phyloP scores from a whole-genome alignment of 1,140 invertebrate species.

The Nasonia vitripennis region DNA sequence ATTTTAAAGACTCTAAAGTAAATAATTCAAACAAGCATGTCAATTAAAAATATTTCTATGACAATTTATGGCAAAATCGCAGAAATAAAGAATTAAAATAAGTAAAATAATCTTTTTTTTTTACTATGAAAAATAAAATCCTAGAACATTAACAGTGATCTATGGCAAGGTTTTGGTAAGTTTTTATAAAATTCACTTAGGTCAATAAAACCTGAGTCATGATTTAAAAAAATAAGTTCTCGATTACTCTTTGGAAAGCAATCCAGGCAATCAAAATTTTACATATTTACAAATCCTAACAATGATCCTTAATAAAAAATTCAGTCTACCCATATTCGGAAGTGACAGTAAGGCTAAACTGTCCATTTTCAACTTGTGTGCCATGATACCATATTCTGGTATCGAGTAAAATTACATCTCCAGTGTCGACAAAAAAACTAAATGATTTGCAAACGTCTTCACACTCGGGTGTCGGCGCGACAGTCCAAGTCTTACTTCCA shows the following conservation, averaged over 20 bases:
- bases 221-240: conserved; percentile 36
- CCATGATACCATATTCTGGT: conserved; percentile 96
- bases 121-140: conserved; percentile 43
- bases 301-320: background rate
- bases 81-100: conserved; percentile 39
- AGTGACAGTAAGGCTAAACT: conserved; percentile 92
- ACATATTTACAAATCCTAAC: conserved; percentile 38
- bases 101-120: conserved; percentile 11
- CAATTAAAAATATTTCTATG: conserved; percentile 31
- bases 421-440: conserved; percentile 86
- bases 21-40: conserved; percentile 29
- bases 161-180: conserved; percentile 40
- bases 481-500: conserved; percentile 90
- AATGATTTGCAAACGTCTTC: conserved; percentile 84
- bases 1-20: conserved; percentile 36
- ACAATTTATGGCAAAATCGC: conserved; percentile 3
- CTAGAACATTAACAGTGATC: conserved; percentile 38
- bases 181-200: conserved; percentile 43
- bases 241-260: background rate
- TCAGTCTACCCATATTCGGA: conserved; percentile 85
- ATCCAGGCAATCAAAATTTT: conserved; percentile 31
- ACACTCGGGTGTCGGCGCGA: conserved; percentile 93
- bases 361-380: conserved; percentile 87
- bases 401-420: conserved; percentile 91
- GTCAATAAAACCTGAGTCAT: conserved; percentile 43